Evolutionary conservation across 1,140 invertebrate species (phyloP).

Genomic region (Thaumetopoea pityocampa): DNA sequence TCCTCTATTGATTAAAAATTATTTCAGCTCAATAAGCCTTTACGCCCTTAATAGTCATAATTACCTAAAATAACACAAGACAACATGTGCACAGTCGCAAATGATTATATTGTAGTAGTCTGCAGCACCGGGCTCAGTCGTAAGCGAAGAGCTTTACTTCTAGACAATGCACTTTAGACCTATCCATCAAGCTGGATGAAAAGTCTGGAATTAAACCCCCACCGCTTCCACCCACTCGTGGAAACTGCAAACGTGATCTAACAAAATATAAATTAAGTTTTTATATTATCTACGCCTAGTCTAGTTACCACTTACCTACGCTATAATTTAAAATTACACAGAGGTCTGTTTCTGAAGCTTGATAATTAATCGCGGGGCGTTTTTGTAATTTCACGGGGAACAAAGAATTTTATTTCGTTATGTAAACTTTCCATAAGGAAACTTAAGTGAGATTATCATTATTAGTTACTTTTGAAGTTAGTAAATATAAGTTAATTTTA

Average conservation of each 20-base stretch:
- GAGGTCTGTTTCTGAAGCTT: slow-evolving; percentile 4
- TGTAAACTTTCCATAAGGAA: too few species aligned
- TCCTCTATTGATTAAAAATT: too few species aligned
- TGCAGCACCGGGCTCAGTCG: slow-evolving; percentile 12
- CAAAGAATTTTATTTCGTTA: too few species aligned
- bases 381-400: too few species aligned
- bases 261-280: slow-evolving; percentile 39
- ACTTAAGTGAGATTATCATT: too few species aligned
- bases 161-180: slow-evolving; percentile 43
- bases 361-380: too few species aligned
- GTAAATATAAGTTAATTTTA: too few species aligned
- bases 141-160: slow-evolving; percentile 23
- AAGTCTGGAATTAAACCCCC: slow-evolving; percentile 26
- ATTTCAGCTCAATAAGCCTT: too few species aligned
- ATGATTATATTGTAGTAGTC: slow-evolving; percentile 18
- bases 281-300: slow-evolving; percentile 28
- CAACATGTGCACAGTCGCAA: slow-evolving; percentile 7
- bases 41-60: too few species aligned
- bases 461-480: too few species aligned
- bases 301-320: too few species aligned
- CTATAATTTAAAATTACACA: too few species aligned
- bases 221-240: slow-evolving; percentile 2
- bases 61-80: slow-evolving; percentile 1
- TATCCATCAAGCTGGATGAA: slow-evolving; percentile 47
- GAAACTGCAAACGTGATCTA: slow-evolving; percentile 28